These are phyloP conservation scores for Cynoglossus semilaevis DNA, from an alignment of 2,113 vertebrate genomes.

Conservation along the genomic window DNA sequence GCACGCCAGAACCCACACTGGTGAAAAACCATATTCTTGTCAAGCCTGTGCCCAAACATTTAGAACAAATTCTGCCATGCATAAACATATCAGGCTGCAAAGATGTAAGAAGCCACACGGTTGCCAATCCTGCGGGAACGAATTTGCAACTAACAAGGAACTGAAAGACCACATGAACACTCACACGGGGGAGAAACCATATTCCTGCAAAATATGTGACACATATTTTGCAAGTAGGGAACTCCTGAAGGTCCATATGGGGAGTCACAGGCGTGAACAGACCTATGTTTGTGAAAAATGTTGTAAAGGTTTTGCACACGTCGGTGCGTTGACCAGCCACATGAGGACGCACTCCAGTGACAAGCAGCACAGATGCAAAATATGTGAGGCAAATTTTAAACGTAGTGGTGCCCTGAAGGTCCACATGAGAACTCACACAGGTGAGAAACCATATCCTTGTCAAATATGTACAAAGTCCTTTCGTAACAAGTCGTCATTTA, in stretches of 20 bases:
- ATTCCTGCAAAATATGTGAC: background rate
- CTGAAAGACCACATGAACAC: no score
- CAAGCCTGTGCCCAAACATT: no score
- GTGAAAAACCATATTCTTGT: background rate
- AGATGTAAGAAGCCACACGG: no score
- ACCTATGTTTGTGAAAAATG: background rate
- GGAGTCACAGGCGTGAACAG: background rate
- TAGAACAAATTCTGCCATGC: no score
- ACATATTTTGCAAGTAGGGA: background rate
- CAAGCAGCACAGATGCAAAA: background rate
- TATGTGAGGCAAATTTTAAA: no score
- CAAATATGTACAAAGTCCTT: background rate
- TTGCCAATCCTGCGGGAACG: no score
- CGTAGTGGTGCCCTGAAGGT: no score
- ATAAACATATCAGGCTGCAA: no score
- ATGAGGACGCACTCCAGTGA: background rate
- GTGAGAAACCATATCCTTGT: background rate
- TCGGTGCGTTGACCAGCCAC: background rate
- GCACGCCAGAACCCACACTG: no score
- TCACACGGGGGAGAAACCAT: no score
- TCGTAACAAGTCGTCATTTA: background rate
- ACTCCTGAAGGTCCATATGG: background rate
- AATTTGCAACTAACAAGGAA: no score
- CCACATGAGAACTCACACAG: background rate
- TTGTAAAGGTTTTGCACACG: background rate